Evolutionary conservation across 2,888 invertebrate genomes (phyloP).

Genomic region (Chromoteleia sp.): DNA sequence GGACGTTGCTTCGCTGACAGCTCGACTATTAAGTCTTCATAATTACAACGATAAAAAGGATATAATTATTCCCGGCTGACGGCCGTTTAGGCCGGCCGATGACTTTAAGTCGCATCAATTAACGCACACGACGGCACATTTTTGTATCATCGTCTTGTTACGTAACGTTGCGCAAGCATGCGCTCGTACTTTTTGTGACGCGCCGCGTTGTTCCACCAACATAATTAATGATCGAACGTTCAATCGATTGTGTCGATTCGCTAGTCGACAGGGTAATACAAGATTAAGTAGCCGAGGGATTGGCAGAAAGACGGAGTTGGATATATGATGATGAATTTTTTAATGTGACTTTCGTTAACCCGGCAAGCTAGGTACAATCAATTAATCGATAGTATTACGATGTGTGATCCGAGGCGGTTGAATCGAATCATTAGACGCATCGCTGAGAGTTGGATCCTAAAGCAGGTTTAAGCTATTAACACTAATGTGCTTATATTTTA

Average conservation of each 20-base stretch:
- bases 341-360: constrained; percentile 27
- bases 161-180: constrained; percentile 16
- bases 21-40: constrained; percentile 12
- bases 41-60: constrained; percentile 18
- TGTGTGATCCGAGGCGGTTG: not conserved
- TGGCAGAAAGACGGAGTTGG: constrained; percentile 8
- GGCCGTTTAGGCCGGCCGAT: constrained; percentile 5
- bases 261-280: constrained; percentile 36
- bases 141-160: constrained; percentile 15
- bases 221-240: constrained; percentile 52
- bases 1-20: not conserved
- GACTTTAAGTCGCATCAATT: constrained; percentile 28
- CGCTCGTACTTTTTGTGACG: constrained; percentile 9
- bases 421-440: constrained; percentile 1
- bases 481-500: constrained; percentile 24
- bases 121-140: constrained; percentile 30
- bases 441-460: not conserved
- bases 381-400: constrained; percentile 12
- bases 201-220: constrained; percentile 10
- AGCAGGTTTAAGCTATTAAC: not conserved
- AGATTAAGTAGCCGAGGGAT: constrained; percentile 39
- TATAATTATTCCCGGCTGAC: constrained; percentile 25
- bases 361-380: constrained; percentile 12
- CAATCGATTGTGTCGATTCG: constrained; percentile 51
- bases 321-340: constrained; percentile 39